Base-by-base conservation (phyloP, 2,888 invertebrate species). In the Glaucopsyche alexis region DNA sequence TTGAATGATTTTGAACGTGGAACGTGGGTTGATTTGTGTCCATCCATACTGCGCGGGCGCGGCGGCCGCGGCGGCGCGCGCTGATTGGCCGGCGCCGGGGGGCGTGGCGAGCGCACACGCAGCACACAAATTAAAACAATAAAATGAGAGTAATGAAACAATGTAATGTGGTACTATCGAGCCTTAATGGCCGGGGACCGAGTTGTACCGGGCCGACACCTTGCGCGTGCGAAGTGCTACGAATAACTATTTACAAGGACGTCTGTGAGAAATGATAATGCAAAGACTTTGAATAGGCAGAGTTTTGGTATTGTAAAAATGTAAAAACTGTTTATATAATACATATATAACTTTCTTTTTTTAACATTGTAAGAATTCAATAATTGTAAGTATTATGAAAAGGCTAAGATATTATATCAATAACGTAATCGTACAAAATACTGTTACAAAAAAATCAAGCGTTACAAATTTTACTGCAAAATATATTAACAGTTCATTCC, bases 61-160 rank as follows among this genome's bases (percentile, higher is more conserved):
- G 75, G 86, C 84, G 80, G 73, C 78, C n/a, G 73, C 78, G 80
- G 86, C 84, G 80, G 73, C 78, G 74, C 75, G 71, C 76, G 81
- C 80, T 81, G 79, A 92, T 92, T 92, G 92, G 82, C 78, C 82
- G 81, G 79, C 78, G 82, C 82, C 80, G 82, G 82, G 85, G 85
- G 83, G 82, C 82, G 85, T 82, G 83, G 92, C 90, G 87, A 89
- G 92, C 92, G 92, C 91, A 85, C 91, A 92, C 92, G 92, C 92
- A 92, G 88, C 87, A 88, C 91, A 90, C 91, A 89, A 92, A 93
- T 92, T 92, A 93, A 93, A 93, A 92, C 92, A 92, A 92, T 92
- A 91, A 92, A 91, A 91, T 90, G 86, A 90, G 89, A 88, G 86
- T 90, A 90, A 91, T 91, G 91, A 92, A 92, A 93, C 90, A 90